Evolutionary conservation across 2,113 vertebrate species (phyloP).

Genomic region (Zapornia atra): DNA sequence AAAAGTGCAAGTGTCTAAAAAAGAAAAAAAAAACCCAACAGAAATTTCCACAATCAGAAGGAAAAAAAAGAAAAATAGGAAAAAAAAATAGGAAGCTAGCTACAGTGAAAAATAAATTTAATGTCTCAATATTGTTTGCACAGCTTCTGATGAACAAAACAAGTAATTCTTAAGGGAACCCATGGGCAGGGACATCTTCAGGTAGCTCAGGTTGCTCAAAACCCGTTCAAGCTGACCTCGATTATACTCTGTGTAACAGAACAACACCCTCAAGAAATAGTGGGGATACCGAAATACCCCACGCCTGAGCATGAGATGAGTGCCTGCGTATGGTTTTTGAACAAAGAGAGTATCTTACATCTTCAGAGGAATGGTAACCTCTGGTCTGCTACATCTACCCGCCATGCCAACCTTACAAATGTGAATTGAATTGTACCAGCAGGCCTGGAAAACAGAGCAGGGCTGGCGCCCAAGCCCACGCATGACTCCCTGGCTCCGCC

Average conservation of each 20-base stretch:
- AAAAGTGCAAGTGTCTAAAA: not conserved
- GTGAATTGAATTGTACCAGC: accelerated
- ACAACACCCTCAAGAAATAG: not conserved
- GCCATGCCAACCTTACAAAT: accelerated
- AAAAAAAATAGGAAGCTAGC: not conserved
- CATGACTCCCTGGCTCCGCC: accelerated
- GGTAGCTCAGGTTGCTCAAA: not conserved
- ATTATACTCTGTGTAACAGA: not conserved
- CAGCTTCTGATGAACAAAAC: not conserved
- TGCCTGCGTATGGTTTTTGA: not conserved
- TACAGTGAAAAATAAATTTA: not conserved
- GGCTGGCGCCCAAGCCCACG: accelerated
- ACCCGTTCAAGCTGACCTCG: accelerated
- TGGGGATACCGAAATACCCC: not conserved
- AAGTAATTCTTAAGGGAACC: not conserved
- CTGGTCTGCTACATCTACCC: too few species aligned
- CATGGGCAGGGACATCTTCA: not conserved
- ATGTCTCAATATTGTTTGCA: not conserved
- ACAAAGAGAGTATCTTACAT: accelerated
- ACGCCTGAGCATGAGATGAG: accelerated
- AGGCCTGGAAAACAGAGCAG: not conserved
- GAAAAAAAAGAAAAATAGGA: not conserved
- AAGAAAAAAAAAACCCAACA: not conserved
- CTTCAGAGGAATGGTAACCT: accelerated
- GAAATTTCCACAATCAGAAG: not conserved